Base-by-base conservation (phyloP, 2,113 vertebrate species). In the Riparia riparia region DNA sequence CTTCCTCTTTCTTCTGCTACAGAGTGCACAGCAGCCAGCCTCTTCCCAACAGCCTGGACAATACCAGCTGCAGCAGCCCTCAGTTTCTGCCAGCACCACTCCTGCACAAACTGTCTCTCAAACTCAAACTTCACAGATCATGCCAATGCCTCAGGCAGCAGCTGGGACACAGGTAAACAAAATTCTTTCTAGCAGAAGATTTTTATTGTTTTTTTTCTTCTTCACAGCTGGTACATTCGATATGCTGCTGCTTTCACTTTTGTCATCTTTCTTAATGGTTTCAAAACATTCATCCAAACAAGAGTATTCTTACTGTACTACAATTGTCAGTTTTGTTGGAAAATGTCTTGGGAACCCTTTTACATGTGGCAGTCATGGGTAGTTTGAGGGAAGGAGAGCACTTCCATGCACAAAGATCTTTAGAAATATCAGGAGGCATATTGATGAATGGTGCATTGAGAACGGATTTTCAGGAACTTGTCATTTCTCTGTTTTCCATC, bases 151-250 rank as follows among this genome's bases (percentile, higher is more conserved):
- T 97, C 98, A 98, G 88, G 95, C 95, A 77, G 85, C 98, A 97
- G 77, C 96, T 93, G 98, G 96, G 88, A 97, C 98, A 83, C 98
- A 98, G 98, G 98, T 98, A 98, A 97, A 89, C n/a, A 68, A 49
- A 73, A 83, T 86, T 95, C 47, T 76, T 87, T 69, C 68, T 80
- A 82, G 42, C 41, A 89, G 58, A 60, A 42, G 44, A 34, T 17
- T 16, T 39, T 25, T 61, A 12, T 37, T 37, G 37, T 39, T 73
- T 39, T 61, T 61, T 16, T 63, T 82, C 53, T 72, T 89, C 49
- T 79, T 64, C 60, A 89, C 58, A 95, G 72, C 82, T 95, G 86
- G 56, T 54, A 54, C 53, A 86, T 88, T 71, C 68, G 76, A 63
- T 77, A 54, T 78, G 42, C 69, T 96, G 65, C 41, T 87, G 37